Evolutionary conservation across 2,888 invertebrate genomes (phyloP).

Genomic region (Empis stercorea): DNA sequence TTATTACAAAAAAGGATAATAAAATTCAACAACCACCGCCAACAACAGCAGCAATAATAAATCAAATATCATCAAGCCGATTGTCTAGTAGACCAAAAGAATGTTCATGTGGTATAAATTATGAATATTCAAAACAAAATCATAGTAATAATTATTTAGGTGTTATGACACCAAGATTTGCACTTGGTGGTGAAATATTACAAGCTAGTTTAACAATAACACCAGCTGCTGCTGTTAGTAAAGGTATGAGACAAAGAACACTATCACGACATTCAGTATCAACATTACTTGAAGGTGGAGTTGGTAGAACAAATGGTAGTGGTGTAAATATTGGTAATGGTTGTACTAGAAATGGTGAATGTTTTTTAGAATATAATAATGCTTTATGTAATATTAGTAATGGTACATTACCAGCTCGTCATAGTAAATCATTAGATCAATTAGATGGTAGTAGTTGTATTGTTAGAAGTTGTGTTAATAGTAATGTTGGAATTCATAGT

Average conservation of each 20-base stretch:
- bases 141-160: slow-evolving; percentile 21
- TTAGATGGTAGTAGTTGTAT: slow-evolving; percentile 36
- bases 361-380: slow-evolving; percentile 13
- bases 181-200: slow-evolving; percentile 43
- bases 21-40: slow-evolving; percentile 32
- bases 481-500: slow-evolving; percentile 15
- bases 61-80: slow-evolving; percentile 1
- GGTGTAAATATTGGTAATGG: neutral
- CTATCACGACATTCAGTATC: slow-evolving; percentile 48
- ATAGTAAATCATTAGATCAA: slow-evolving; percentile 73
- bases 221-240: slow-evolving; percentile 34
- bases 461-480: neutral
- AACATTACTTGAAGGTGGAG: slow-evolving; percentile 35
- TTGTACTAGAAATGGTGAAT: slow-evolving; percentile 13
- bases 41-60: slow-evolving; percentile 40
- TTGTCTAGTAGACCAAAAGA: slow-evolving; percentile 16
- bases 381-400: slow-evolving; percentile 27
- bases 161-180: slow-evolving; percentile 44
- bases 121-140: slow-evolving; percentile 20
- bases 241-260: slow-evolving; percentile 24
- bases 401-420: slow-evolving; percentile 52
- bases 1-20: no score
- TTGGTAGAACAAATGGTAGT: neutral
- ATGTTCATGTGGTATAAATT: slow-evolving; percentile 31
- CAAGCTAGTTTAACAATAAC: slow-evolving; percentile 53